phyloP scores from a whole-genome alignment of 1,140 invertebrate species.

The Geopemphigus sp. region DNA sequence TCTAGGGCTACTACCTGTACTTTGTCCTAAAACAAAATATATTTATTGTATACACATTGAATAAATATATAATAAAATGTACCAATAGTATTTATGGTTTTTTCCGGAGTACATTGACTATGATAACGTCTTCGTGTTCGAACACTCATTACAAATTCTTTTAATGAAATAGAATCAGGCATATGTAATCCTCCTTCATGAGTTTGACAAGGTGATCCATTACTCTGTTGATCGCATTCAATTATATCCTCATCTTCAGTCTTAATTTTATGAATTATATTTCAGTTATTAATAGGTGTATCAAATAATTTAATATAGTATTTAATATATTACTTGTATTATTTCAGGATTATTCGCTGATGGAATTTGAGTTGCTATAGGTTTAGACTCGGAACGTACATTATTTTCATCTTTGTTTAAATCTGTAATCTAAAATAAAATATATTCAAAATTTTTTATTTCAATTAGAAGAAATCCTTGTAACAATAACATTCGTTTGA shows the following conservation, averaged over 20 bases:
- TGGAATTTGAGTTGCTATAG: conserved; percentile 28
- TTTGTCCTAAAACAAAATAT: conserved; percentile 49
- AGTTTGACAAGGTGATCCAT: conserved; percentile 58
- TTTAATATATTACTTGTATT: conserved; percentile 10
- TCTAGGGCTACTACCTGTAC: conserved; percentile 57
- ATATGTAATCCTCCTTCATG: conserved; percentile 61
- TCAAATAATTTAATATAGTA: neutral
- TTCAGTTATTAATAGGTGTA: neutral
- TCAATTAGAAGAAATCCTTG: neutral
- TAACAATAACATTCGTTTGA: neutral
- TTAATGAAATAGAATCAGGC: conserved; percentile 62
- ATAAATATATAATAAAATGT: neutral
- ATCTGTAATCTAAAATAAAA: conserved; percentile 20
- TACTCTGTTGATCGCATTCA: conserved; percentile 57
- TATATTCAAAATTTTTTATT: neutral
- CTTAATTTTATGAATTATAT: neutral
- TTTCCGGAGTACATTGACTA: conserved; percentile 61
- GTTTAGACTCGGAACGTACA: conserved; percentile 26
- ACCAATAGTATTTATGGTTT: conserved; percentile 32
- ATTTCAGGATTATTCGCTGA: conserved; percentile 19
- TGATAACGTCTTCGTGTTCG: conserved; percentile 62
- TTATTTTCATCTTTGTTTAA: conserved; percentile 34
- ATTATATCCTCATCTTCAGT: conserved; percentile 47
- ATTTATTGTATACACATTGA: neutral
- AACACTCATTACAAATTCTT: conserved; percentile 64